phyloP scores from a whole-genome alignment of 2,888 invertebrate genomes.

The Seira ritae region DNA sequence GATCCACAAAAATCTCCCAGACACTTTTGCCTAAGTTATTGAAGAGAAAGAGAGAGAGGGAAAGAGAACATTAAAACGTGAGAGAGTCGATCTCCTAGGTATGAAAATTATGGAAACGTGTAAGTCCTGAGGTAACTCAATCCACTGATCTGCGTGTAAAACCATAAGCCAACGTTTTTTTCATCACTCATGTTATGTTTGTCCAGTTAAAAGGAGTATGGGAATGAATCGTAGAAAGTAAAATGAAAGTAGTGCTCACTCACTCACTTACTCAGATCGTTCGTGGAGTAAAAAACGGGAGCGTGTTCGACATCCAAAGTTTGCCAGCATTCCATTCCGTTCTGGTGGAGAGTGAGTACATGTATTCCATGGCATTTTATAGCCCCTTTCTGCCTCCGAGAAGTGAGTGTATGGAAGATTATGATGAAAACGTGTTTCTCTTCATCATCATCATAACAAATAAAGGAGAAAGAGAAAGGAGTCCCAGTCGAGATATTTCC shows the following conservation, averaged over 20 bases:
- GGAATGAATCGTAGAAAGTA: background rate
- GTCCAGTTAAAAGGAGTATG: background rate
- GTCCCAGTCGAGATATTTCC: slow-evolving; percentile 44
- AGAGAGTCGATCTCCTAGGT: slow-evolving; percentile 7
- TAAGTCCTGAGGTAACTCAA: slow-evolving; percentile 9
- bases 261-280: too few relatives aligned
- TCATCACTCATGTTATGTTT: background rate
- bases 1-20: background rate
- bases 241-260: background rate
- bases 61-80: slow-evolving; percentile 5
- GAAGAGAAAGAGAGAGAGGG: too few relatives aligned
- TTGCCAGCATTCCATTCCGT: background rate
- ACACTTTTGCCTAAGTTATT: background rate
- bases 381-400: slow-evolving; percentile 13
- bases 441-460: slow-evolving; percentile 20
- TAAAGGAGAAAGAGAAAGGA: slow-evolving; percentile 31
- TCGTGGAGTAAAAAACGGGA: background rate
- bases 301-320: slow-evolving; percentile 2
- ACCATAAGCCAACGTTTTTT: slow-evolving; percentile 1
- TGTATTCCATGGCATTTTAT: slow-evolving; percentile 48
- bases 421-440: slow-evolving; percentile 42
- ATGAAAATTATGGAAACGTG: slow-evolving; percentile 24
- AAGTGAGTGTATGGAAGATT: slow-evolving; percentile 17
- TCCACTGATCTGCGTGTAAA: slow-evolving; percentile 34
- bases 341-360: slow-evolving; percentile 30